phyloP scores from a whole-genome alignment of 2,888 invertebrate species.

The Cephus spinipes region DNA sequence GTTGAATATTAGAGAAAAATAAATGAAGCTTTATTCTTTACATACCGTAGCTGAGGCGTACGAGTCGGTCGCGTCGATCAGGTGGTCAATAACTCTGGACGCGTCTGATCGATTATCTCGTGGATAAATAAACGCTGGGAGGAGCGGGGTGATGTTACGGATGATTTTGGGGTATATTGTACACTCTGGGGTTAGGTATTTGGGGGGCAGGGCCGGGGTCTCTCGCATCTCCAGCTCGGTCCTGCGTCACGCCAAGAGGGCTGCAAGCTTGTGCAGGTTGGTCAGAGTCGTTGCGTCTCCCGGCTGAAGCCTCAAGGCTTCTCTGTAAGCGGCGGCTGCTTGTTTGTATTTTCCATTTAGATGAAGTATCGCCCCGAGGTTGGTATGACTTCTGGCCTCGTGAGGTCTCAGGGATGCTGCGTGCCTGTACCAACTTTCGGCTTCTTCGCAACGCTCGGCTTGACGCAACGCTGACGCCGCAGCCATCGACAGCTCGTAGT shows the following conservation, averaged over 20 bases:
- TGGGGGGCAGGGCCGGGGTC: not conserved
- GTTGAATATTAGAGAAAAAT: conserved; percentile 54
- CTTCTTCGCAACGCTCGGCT: conserved; percentile 82
- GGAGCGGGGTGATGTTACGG: conserved; percentile 36
- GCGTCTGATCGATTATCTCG: conserved; percentile 34
- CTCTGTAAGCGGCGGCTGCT: conserved; percentile 88
- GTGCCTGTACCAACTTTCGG: conserved; percentile 88
- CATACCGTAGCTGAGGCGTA: conserved; percentile 57
- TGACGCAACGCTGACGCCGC: conserved; percentile 90
- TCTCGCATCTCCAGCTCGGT: conserved; percentile 18
- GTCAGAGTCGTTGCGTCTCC: conserved; percentile 89
- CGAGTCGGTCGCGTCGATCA: conserved; percentile 43
- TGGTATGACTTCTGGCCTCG: conserved; percentile 93
- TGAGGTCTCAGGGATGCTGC: conserved; percentile 72
- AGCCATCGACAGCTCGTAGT: conserved; percentile 87
- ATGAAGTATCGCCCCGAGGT: conserved; percentile 95
- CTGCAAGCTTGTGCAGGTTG: conserved; percentile 83
- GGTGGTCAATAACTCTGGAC: conserved; percentile 2
- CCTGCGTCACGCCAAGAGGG: conserved; percentile 70
- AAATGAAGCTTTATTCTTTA: conserved; percentile 62
- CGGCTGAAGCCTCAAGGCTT: conserved; percentile 88
- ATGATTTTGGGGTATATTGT: conserved; percentile 30
- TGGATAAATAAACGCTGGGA: conserved; percentile 57
- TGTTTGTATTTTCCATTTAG: conserved; percentile 90
- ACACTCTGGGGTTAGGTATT: not conserved